Evolutionary conservation across 2,888 invertebrate species (phyloP).

Genomic region (Amorpha juglandis): DNA sequence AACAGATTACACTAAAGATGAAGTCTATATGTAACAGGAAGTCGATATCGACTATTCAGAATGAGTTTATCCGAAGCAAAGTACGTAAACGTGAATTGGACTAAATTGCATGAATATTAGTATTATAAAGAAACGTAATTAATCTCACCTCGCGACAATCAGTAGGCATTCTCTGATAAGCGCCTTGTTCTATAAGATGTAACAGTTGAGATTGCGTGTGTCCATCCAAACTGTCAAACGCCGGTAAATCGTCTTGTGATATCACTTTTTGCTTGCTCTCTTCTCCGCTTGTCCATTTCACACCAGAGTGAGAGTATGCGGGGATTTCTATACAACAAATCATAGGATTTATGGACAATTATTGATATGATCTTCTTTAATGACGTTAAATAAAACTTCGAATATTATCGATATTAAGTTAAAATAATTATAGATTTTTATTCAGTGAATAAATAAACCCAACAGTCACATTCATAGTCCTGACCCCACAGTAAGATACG

Average conservation of each 20-base stretch:
- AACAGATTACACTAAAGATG: too few relatives aligned
- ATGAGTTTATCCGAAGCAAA: background rate
- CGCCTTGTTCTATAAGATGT: constrained; percentile 90
- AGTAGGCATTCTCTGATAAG: constrained; percentile 88
- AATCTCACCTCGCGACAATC: constrained; percentile 87
- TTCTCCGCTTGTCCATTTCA: constrained; percentile 66
- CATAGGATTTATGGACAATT: background rate
- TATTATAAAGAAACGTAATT: background rate
- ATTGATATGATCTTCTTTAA: background rate
- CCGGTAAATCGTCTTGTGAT: constrained; percentile 60
- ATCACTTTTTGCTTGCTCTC: constrained; percentile 52
- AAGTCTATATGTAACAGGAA: too few relatives aligned
- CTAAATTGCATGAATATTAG: too few relatives aligned
- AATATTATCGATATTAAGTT: too few relatives aligned
- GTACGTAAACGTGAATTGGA: background rate
- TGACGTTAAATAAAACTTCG: too few relatives aligned
- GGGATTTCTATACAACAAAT: constrained; percentile 77
- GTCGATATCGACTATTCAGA: too few relatives aligned
- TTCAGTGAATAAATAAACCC: too few relatives aligned
- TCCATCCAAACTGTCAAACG: constrained; percentile 91
- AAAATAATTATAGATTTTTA: too few relatives aligned
- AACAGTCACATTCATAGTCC: too few relatives aligned
- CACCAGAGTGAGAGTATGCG: constrained; percentile 69
- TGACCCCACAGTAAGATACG: too few relatives aligned
- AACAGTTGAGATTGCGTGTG: constrained; percentile 90